Evolutionary conservation across 2,888 invertebrate genomes (phyloP).

Genomic region (Incurvaria masculella): DNA sequence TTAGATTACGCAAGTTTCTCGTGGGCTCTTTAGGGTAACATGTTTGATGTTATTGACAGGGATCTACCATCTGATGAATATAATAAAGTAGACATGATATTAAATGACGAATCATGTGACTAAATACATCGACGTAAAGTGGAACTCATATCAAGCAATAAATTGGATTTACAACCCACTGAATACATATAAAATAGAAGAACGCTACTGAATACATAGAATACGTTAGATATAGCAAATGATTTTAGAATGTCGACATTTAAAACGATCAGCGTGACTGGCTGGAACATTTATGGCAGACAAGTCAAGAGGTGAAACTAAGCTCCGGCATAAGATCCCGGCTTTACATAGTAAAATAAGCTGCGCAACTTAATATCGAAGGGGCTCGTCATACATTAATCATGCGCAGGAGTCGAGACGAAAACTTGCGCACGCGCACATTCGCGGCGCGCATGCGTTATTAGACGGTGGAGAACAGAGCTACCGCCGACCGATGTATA

Average conservation of each 20-base stretch:
- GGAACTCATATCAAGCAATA: no score
- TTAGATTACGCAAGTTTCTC: no score
- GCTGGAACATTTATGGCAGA: neutral
- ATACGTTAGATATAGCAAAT: neutral
- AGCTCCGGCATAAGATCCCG: conserved; percentile 19
- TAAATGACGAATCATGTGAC: no score
- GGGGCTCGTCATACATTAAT: conserved; percentile 38
- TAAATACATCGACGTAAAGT: no score
- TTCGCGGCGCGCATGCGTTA: conserved; percentile 18
- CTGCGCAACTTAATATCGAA: conserved; percentile 27
- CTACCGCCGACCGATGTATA: neutral
- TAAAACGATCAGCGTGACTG: neutral
- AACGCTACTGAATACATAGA: no score
- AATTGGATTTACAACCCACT: no score
- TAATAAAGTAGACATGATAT: no score
- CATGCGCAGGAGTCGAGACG: conserved; percentile 31
- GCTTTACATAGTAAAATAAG: conserved; percentile 48
- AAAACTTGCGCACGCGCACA: conserved; percentile 29
- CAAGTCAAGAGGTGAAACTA: neutral
- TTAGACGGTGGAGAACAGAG: neutral
- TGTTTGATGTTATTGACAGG: no score
- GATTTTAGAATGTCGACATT: neutral
- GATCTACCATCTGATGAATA: no score
- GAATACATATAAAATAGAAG: no score
- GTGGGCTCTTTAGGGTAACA: no score